A percentile compares a stretch with the other conserved stretches of the same genome.
Evolutionary conservation across 2,797 vertebrate genomes (phyloP).

Genomic region (Hoplostethus atlanticus): DNA sequence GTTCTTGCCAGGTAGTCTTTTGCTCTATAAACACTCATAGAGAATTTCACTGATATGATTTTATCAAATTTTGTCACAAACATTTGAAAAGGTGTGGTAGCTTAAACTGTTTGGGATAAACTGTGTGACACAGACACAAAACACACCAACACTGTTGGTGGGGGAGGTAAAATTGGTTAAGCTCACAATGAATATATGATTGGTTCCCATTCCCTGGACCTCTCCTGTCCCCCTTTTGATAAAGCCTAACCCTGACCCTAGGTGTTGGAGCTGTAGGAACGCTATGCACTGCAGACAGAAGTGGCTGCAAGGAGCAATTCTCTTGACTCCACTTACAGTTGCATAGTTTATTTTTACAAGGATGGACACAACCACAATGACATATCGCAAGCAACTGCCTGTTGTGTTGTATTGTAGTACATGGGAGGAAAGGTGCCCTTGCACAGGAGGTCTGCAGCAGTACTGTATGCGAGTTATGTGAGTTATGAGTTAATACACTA

Average conservation of each 20-base stretch:
- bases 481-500: background rate
- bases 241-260: background rate
- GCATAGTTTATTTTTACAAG: background rate
- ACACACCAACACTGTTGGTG: background rate
- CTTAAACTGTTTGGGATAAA: background rate
- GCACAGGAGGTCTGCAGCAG: too few relatives aligned
- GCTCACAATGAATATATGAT: slow-evolving; percentile 11
- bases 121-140: background rate
- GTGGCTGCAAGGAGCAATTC: background rate
- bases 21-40: too few relatives aligned
- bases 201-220: background rate
- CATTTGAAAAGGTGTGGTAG: too few relatives aligned
- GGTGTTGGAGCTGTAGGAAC: background rate
- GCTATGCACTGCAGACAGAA: background rate
- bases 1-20: slow-evolving; percentile 7
- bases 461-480: too few relatives aligned
- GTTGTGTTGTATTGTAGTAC: too few relatives aligned
- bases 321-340: slow-evolving; percentile 5
- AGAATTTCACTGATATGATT: slow-evolving; percentile 13
- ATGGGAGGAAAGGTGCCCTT: too few relatives aligned
- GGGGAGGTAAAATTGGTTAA: slow-evolving; percentile 3
- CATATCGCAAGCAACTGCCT: background rate
- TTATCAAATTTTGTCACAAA: slow-evolving; percentile 7
- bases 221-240: background rate
- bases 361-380: background rate